Base-by-base conservation (phyloP, 2,113 vertebrate genomes). In the Scomber japonicus region DNA sequence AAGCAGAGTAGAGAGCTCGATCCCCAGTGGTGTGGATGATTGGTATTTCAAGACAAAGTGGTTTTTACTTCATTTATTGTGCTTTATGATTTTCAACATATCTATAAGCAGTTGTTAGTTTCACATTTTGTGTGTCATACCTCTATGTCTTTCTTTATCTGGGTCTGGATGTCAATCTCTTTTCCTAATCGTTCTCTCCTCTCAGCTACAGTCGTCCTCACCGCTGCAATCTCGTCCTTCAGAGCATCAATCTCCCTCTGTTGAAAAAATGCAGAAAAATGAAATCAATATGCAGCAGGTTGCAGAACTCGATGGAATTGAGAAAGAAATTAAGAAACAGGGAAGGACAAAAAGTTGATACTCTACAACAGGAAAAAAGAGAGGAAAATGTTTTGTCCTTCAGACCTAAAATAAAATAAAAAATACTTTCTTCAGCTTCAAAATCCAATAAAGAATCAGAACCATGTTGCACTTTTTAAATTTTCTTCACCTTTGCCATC, bases 111-210 rank as follows among this genome's bases (percentile, higher is more conserved):
- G 31, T 35, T 35, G 7, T 35, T 35, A 40, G 35, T 40, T 40
- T 8, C 14, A 2, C 5, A 49, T n/a, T 53, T 19, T 63, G 9
- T 30, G 30, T 51, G 9, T 7, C 19, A 5, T 51, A 93, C 94
- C 91, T 93, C 74, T 19, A 91, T 92, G 11, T 94, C 92, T 78
- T 92, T 93, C 64, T 88, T 93, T 16, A 92, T 81, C 27, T 86
- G 79, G 5, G 30, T 16, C 1, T 95, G 92, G 19, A 35, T 84
- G 4, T 85, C 82, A 51, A 53, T 49, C 66, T 93, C 92, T 9
- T 89, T 84, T 11, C 45, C 67, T 24, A 95, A 31, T 8, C 24
- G 11, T 11, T 86, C 75, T 57, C 14, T 87, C 72, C 30, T 91
- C 19, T 84, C 50, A 12, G 72, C 74, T 24, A 82, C 12, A 0